Base-by-base conservation (phyloP, 2,888 invertebrate species). In the Rhimphoctona megacephalus region DNA sequence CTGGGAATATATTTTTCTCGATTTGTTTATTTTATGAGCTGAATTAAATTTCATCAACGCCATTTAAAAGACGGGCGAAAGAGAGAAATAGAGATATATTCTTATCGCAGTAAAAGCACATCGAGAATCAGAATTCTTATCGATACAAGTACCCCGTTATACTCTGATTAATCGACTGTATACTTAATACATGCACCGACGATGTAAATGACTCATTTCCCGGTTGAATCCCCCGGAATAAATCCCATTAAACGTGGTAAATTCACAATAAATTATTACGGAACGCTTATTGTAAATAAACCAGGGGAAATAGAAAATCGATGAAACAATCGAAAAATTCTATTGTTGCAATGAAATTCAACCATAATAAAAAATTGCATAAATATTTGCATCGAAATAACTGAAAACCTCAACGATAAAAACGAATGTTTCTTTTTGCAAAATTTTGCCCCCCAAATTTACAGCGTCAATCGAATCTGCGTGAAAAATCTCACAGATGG, bases 81-180 rank as follows among this genome's bases (percentile, higher is more conserved):
- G 39, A 22, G 67, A 9, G 36, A 22, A 39, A 49, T 1, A 49
- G 14, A 36, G 66, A 17, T 19, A 30, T 14, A 77, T 64, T 61
- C 36, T 76, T 69, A 70, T 70, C 69, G 19, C 61, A n/a, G 25
- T 49, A 77, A 66, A 72, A 78, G 66, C 64, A 43, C 66, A 73
- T 25, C 6, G 39, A 57, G 33, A 22, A 83, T 83, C 64, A 36
- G 36, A 72, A 66, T 78, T 72, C 72, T 83, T 72, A 83, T 83
- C 83, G 19, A n/a, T 43, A 66, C 64, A 61, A 79, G 57, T 39
- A 33, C 22, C 30, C 61, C 69, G 82, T 67, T 46, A 46, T 70
- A 46, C 22, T 77, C 49, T 46, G 78, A 78, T 83, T 72, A 83
- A 83, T 72, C 64, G 72, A 54, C 57, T 43, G 25, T 36, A 70